These are phyloP conservation scores for Galerucella calmariensis DNA, from an alignment of 2,888 invertebrate genomes.

Conservation along the genomic window DNA sequence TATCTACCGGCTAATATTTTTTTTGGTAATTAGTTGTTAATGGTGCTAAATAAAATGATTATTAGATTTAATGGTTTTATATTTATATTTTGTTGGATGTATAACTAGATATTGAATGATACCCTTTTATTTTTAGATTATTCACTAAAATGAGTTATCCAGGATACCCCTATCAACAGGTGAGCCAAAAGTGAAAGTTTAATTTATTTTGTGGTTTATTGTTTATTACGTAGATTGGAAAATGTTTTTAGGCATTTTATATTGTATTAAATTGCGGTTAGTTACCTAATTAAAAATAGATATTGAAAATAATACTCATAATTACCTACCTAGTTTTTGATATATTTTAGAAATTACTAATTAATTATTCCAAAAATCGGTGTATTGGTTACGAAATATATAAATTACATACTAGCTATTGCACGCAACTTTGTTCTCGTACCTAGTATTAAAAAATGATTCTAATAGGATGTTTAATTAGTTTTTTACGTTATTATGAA, in stretches of 20 bases:
- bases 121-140: conserved; percentile 27
- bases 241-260: not conserved
- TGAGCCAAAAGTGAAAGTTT: conserved; percentile 45
- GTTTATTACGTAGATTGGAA: not conserved
- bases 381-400: too few species aligned
- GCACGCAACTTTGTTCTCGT: too few species aligned
- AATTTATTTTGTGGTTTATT: not conserved
- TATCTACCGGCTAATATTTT: conserved; percentile 16
- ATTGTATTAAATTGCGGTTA: too few species aligned
- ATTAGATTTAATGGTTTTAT: not conserved
- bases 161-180: conserved; percentile 60
- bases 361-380: too few species aligned
- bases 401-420: too few species aligned
- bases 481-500: too few species aligned
- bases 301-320: not conserved
- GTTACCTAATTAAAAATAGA: not conserved
- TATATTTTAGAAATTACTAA: too few species aligned
- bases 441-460: too few species aligned
- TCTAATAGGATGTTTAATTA: too few species aligned
- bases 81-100: not conserved
- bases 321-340: too few species aligned
- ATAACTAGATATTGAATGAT: not conserved
- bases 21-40: not conserved
- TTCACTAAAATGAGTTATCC: conserved; percentile 58
- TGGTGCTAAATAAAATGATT: not conserved